phyloP scores from a whole-genome alignment of 2,797 vertebrate genomes.

The Kryptopterus vitreolus region DNA sequence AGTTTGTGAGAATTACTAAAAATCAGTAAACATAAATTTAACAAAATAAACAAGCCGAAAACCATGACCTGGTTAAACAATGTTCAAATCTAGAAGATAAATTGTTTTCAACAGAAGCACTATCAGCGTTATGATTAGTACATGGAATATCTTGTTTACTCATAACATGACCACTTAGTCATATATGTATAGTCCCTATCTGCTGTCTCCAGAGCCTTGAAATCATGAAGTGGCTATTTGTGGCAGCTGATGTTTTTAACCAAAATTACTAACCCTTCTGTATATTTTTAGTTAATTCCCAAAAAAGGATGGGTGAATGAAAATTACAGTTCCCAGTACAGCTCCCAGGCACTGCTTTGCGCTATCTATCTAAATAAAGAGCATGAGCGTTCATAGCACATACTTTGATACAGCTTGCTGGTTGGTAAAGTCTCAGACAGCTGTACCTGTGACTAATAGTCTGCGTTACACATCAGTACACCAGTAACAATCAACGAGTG shows the following conservation, averaged over 20 bases:
- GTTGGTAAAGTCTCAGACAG: slow-evolving; percentile 4
- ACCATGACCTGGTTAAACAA: neutral
- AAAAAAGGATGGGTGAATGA: slow-evolving; percentile 19
- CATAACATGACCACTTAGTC: neutral
- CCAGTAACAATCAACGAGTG: neutral
- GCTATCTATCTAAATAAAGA: slow-evolving; percentile 34
- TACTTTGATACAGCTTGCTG: neutral
- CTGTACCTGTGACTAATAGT: slow-evolving; percentile 38
- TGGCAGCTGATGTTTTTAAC: slow-evolving; percentile 4
- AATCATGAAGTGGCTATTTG: slow-evolving; percentile 17
- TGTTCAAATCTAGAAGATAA: neutral
- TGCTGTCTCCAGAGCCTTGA: neutral
- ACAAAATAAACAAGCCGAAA: neutral
- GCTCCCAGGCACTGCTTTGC: slow-evolving; percentile 1
- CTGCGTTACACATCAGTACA: slow-evolving; percentile 23
- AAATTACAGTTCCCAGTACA: slow-evolving; percentile 31
- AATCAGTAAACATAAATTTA: neutral
- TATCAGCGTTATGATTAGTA: slow-evolving; percentile 8
- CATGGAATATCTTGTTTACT: slow-evolving; percentile 21
- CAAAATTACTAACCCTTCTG: slow-evolving; percentile 21
- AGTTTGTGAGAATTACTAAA: neutral
- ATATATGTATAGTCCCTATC: neutral
- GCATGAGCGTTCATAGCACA: neutral
- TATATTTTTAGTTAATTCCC: slow-evolving; percentile 27
- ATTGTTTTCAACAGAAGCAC: neutral